phyloP scores from a whole-genome alignment of 2,113 vertebrate genomes.

The Tachycineta bicolor region DNA sequence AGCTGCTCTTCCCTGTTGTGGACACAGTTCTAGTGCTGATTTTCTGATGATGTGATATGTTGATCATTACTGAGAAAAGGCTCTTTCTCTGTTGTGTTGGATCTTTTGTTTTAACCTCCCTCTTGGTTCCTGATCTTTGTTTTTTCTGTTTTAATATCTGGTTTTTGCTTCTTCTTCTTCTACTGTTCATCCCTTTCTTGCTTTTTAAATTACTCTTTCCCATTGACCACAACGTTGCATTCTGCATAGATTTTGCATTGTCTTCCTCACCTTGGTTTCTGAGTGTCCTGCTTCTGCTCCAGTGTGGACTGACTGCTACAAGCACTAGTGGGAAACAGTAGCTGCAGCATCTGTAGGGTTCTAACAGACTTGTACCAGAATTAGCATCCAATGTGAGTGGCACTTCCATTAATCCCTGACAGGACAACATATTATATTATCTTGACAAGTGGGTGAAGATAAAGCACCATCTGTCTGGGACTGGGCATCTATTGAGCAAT shows the following conservation, averaged over 20 bases:
- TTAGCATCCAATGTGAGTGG: constrained; percentile 8
- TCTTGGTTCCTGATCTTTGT: neutral
- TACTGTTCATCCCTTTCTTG: neutral
- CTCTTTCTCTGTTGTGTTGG: neutral
- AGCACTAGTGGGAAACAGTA: neutral
- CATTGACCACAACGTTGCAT: neutral
- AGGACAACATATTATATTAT: neutral
- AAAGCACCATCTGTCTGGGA: constrained; percentile 29
- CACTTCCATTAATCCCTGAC: constrained; percentile 25
- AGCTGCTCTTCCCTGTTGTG: neutral
- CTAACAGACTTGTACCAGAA: neutral
- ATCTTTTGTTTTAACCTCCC: neutral
- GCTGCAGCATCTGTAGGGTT: neutral
- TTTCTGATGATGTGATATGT: neutral
- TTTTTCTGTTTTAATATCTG: neutral
- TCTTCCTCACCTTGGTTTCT: neutral
- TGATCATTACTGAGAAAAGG: neutral
- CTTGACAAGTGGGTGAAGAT: constrained; percentile 21
- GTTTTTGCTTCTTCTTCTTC: neutral
- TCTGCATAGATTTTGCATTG: neutral
- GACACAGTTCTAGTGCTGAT: neutral
- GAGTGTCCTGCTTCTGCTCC: neutral
- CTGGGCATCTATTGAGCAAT: neutral
- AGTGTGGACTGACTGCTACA: neutral
- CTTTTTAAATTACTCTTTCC: neutral